Base-by-base conservation (phyloP, 2,113 vertebrate genomes). In the Grus americana region DNA sequence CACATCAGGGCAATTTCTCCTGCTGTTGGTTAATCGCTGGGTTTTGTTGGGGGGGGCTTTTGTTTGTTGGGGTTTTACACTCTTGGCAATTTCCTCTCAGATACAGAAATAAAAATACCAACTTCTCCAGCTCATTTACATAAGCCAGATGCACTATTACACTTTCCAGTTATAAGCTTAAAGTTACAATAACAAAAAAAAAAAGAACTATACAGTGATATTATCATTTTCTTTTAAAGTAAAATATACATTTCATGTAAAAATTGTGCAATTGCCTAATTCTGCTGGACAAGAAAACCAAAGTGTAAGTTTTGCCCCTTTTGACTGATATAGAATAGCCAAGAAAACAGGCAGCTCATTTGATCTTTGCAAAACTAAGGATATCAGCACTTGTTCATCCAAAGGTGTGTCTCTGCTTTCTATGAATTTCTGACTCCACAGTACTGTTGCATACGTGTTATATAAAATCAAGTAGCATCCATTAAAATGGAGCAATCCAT, bases 371-470 rank as follows among this genome's bases (percentile, higher is more conserved):
- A 73, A 59, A 90, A 73, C n/a, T 76, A 63, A 68, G 22, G 32
- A 7, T 29, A 68, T 50, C 85, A 47, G 58, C 34, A 49, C 12
- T 83, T 54, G 27, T 23, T 52, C 66, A 78, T 47, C 22, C 5
- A 54, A 72, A 61, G 12, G 34, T 20, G 8, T 40, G 4, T 9
- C 57, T 75, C 52, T 65, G 81, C 47, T 63, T 46, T 79, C 76
- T 42, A 29, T 14, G 62, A 93, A 72, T 36, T 65, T 86, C 71
- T 36, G 46, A 58, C 36, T 49, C 36, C 0, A 0, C 50, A 62
- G 54, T 15, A 46, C 10, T 15, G 10, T 40, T 82, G 15, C 11
- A 23, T 6, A 67, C 0, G 0, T 15, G 16, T 3, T 22, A 58
- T 3, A 81, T 13, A 42, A 65, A 86, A 68, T 15, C n/a, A 55